These are phyloP conservation scores for Aphelocoma californica DNA, from an alignment of 2,797 vertebrate species.

Conservation along the genomic window DNA sequence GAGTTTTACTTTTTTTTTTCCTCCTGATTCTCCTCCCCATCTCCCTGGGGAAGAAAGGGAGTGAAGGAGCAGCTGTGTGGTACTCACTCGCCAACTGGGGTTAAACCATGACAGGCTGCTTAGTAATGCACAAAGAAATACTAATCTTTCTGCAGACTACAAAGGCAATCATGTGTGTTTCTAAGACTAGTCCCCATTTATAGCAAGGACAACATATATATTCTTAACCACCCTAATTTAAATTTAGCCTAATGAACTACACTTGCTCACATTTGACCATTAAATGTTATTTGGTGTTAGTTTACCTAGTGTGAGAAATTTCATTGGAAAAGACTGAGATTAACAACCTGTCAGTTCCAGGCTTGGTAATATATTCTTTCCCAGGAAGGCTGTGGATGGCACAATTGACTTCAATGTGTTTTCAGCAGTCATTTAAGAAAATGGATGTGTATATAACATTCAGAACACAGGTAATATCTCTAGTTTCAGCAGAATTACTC, in stretches of 20 bases:
- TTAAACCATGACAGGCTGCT: neutral
- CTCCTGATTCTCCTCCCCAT: neutral
- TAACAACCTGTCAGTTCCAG: neutral
- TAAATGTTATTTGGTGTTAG: neutral
- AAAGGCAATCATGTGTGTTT: neutral
- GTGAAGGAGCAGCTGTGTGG: neutral
- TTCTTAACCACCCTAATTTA: neutral
- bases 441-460: neutral
- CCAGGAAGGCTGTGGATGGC: neutral
- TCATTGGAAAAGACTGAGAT: neutral
- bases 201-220: neutral
- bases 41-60: neutral
- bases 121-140: neutral
- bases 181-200: neutral
- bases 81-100: neutral
- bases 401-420: neutral
- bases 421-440: neutral
- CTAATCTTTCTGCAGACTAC: neutral
- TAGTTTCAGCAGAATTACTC: neutral
- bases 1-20: neutral
- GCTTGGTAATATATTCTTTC: neutral
- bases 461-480: neutral
- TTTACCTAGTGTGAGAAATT: neutral
- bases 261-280: neutral
- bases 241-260: neutral